phyloP scores from a whole-genome alignment of 2,113 vertebrate genomes.

The Sakesphorus luctuosus region DNA sequence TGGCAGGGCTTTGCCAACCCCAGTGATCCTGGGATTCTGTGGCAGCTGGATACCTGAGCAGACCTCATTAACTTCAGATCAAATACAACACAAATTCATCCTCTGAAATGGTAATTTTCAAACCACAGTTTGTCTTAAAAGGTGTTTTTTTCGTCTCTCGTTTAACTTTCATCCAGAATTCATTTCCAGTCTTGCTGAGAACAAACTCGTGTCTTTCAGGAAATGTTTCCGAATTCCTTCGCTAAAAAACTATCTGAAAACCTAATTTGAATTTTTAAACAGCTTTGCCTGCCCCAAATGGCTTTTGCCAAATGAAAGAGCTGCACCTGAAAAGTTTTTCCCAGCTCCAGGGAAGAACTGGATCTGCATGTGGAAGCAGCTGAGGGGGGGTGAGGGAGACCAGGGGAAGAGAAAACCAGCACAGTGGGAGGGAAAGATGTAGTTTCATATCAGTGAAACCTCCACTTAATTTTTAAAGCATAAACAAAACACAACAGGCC shows the following conservation, averaged over 20 bases:
- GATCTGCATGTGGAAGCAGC: not conserved
- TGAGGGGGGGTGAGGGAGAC: not conserved
- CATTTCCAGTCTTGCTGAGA: not conserved
- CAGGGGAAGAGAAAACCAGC: not conserved
- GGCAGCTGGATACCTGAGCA: not conserved
- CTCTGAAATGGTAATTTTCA: slow-evolving; percentile 3
- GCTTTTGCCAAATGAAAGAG: not conserved
- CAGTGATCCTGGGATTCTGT: not conserved
- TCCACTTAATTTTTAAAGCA: not conserved
- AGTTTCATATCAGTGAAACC: not conserved
- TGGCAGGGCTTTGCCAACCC: not conserved
- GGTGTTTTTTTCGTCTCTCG: not conserved
- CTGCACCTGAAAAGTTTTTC: not conserved
- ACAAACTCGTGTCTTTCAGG: not conserved
- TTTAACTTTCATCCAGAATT: not conserved
- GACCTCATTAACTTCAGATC: not conserved
- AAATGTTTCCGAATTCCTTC: not conserved
- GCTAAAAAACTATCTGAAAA: not conserved
- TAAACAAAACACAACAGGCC: not conserved
- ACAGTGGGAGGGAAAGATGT: rapidly evolving
- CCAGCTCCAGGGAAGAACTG: not conserved
- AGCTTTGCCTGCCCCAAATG: not conserved
- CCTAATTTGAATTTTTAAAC: not conserved
- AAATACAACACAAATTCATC: not conserved
- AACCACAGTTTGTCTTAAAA: not conserved